Percentiles rank a stretch among this genome's conserved stretches.
phyloP scores from a whole-genome alignment of 2,888 invertebrate species.

The Lobophora halterata region DNA sequence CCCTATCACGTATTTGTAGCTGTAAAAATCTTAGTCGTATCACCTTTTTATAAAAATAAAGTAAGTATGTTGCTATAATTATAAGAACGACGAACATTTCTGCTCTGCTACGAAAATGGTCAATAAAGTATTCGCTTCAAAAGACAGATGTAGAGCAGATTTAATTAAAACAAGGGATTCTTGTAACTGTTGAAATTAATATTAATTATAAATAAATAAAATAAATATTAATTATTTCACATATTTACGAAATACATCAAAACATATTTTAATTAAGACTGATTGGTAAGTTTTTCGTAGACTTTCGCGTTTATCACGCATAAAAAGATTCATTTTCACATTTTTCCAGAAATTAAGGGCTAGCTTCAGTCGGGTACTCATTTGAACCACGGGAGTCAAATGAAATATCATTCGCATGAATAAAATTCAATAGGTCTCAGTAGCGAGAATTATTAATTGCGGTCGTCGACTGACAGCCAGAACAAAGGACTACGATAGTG shows the following conservation, averaged over 20 bases:
- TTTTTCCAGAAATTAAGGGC: not conserved
- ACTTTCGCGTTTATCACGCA: not conserved
- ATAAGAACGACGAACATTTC: too few species aligned
- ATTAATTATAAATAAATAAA: too few species aligned
- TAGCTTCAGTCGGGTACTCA: too few species aligned
- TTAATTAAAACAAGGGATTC: conserved; percentile 23
- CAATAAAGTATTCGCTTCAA: not conserved
- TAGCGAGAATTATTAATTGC: conserved; percentile 50
- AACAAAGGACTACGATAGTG: conserved; percentile 55
- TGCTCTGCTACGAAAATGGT: too few species aligned
- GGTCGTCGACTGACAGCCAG: conserved; percentile 32
- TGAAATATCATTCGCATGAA: conserved; percentile 34
- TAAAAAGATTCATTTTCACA: not conserved
- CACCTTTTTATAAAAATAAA: too few species aligned
- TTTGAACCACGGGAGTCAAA: conserved; percentile 27
- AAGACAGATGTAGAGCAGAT: not conserved
- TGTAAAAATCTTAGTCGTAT: too few species aligned
- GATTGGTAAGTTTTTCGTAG: not conserved
- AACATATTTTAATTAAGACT: not conserved
- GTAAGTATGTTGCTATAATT: too few species aligned
- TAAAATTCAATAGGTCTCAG: conserved; percentile 37
- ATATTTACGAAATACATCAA: conserved; percentile 1
- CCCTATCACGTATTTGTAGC: too few species aligned
- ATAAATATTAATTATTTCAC: too few species aligned
- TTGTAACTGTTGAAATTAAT: conserved; percentile 33